These are phyloP conservation scores for Drosophila birchii DNA, from an alignment of 2,888 invertebrate species.

Conservation along the genomic window DNA sequence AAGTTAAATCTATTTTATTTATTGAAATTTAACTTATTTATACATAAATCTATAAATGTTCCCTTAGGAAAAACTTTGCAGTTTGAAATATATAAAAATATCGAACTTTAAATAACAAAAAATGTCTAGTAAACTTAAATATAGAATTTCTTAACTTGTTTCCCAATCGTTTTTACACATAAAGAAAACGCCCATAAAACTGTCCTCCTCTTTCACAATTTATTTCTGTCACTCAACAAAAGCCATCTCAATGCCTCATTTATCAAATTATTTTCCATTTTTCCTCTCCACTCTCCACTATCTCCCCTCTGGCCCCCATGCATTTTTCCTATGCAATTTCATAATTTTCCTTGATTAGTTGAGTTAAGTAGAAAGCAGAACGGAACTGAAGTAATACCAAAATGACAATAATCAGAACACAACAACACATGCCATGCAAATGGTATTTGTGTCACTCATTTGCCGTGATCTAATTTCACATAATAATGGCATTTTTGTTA, in stretches of 20 bases:
- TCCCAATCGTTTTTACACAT: conserved; percentile 7
- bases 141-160: background rate
- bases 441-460: conserved; percentile 54
- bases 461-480: conserved; percentile 29
- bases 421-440: conserved; percentile 29
- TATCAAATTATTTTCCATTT: conserved; percentile 1
- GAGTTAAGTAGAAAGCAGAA: conserved; percentile 48
- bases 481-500: conserved; percentile 36
- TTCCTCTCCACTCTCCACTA: background rate
- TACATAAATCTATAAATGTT: background rate
- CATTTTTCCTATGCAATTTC: conserved; percentile 26
- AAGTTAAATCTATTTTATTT: background rate
- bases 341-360: conserved; percentile 54
- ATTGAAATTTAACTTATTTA: background rate
- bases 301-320: background rate
- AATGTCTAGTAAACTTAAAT: background rate
- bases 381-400: conserved; percentile 51
- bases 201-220: conserved; percentile 9
- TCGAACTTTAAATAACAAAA: no score
- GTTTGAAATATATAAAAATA: background rate
- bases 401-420: conserved; percentile 37
- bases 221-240: conserved; percentile 1
- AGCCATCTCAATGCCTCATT: conserved; percentile 1
- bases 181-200: conserved; percentile 6
- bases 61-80: accelerated